These are phyloP conservation scores for Tamandua tetradactyla DNA, from an alignment of 2,797 vertebrate genomes.

Conservation along the genomic window DNA sequence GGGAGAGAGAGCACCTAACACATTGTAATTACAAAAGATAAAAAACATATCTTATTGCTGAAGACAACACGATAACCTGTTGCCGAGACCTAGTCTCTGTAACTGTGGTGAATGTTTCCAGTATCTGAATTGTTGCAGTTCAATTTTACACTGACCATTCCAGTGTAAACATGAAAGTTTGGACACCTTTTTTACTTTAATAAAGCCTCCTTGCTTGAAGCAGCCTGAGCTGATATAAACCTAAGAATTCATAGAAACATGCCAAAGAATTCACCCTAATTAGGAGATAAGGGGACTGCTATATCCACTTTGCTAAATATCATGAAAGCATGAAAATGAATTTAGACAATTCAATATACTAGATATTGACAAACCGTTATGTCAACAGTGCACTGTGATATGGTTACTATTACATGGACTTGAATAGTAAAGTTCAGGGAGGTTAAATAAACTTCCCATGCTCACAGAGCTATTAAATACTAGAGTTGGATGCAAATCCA, in stretches of 20 bases:
- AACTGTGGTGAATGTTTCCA: neutral
- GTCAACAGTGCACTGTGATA: neutral
- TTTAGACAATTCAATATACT: neutral
- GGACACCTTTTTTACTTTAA: neutral
- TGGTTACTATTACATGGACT: neutral
- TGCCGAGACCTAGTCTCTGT: neutral
- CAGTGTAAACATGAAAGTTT: neutral
- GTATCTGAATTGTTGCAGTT: neutral
- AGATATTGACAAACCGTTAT: neutral
- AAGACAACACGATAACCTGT: neutral
- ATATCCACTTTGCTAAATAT: neutral
- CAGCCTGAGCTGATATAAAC: neutral
- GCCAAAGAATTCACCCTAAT: neutral
- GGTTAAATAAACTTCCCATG: no score
- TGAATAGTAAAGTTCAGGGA: neutral
- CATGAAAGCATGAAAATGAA: neutral
- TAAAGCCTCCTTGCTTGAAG: neutral
- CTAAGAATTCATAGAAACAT: neutral
- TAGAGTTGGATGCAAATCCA: fast-evolving
- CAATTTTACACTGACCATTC: no score
- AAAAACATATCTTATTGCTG: neutral
- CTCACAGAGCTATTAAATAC: neutral
- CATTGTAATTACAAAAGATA: neutral
- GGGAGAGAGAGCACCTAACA: neutral
- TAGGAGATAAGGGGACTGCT: neutral